These are phyloP conservation scores for Vesta saturnalis DNA, from an alignment of 2,888 invertebrate genomes.

Conservation along the genomic window DNA sequence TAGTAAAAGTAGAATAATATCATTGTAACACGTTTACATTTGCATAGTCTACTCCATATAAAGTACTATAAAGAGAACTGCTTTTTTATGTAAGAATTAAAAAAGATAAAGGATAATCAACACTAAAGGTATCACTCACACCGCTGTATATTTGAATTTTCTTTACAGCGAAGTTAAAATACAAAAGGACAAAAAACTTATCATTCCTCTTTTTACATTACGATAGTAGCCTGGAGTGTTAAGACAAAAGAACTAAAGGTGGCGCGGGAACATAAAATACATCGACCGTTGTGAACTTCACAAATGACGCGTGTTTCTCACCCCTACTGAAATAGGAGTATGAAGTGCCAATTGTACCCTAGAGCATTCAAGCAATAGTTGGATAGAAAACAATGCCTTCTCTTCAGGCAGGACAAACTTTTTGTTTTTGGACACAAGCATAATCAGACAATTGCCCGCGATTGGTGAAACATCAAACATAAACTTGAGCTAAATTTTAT, in stretches of 20 bases:
- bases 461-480: slow-evolving; percentile 10
- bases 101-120: neutral
- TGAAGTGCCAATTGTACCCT: slow-evolving; percentile 42
- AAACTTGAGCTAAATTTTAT: neutral
- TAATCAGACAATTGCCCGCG: slow-evolving; percentile 29
- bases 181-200: slow-evolving; percentile 13
- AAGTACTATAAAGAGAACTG: neutral
- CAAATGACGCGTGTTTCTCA: slow-evolving; percentile 37
- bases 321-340: slow-evolving; percentile 20
- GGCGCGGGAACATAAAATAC: slow-evolving; percentile 32
- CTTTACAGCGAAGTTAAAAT: neutral
- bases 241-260: slow-evolving; percentile 37
- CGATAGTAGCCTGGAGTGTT: slow-evolving; percentile 24
- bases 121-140: neutral
- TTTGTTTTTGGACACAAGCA: slow-evolving; percentile 33
- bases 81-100: neutral
- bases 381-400: slow-evolving; percentile 31
- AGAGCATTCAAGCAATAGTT: slow-evolving; percentile 35
- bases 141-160: neutral
- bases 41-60: no score
- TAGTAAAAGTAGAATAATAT: no score
- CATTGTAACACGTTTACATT: no score
- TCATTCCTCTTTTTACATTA: slow-evolving; percentile 22
- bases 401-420: slow-evolving; percentile 16
- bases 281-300: slow-evolving; percentile 38